Evolutionary conservation across 2,797 vertebrate species (phyloP), one percentile per base, ranked within the genome.

Genomic region (Huso huso): DNA sequence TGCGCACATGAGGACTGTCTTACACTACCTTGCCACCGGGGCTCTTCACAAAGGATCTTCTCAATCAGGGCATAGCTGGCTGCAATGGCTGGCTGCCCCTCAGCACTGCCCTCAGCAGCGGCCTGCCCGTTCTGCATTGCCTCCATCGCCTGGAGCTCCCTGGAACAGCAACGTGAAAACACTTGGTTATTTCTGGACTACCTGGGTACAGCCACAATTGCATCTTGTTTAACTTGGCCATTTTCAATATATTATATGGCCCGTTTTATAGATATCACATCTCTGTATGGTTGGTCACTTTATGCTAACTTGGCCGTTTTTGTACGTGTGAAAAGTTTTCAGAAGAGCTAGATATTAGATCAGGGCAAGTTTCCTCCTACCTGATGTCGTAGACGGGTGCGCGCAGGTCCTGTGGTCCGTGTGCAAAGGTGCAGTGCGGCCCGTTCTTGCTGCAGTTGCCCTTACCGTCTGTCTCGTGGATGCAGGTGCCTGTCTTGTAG

Each of bases 401-500:
- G 71, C 96, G 95, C 4, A 99, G 90, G 83, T 99, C 97, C 66
- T 99, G 97, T 51, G 97, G 97, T 49, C 96, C 96, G 0, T 99
- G 96, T 69, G 97, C 97, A 1, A 99, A 99, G 1, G 97, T 96
- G 13, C 96, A 99, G 83, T 99, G 97, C 59, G 94, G 93, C 68
- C 97, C 96, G 0, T 99, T 99, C 79, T 98, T 99, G 50, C 93
- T 94, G 85, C 97, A 98, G 88, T 98, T 94, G 73, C 96, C 97
- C 83, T 97, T 98, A 1, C 91, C 87, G 79, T 99, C 97, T 0
- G 97, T 99, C 86, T 99, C 96, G 9, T 98, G 96, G 77, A 99
- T 98, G 77, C 97, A 99, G 61, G 95, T 98, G 70, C 97, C 95
- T 3, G 97, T 98, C 77, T 99, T 98, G 76, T 98, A 99, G 80